Evolutionary conservation across 1,140 invertebrate genomes (phyloP).

Genomic region (Zaprionus capensis): DNA sequence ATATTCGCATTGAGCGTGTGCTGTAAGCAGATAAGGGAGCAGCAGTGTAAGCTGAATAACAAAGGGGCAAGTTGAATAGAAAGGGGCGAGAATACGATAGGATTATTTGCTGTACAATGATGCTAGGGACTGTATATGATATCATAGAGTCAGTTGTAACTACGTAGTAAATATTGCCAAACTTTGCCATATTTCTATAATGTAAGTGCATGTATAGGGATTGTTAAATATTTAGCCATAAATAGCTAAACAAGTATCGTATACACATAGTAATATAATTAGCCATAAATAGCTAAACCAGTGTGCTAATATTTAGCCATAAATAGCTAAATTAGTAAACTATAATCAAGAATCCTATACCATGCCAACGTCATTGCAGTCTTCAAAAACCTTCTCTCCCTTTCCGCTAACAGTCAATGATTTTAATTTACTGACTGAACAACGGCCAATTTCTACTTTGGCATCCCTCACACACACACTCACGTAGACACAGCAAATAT

Average conservation of each 20-base stretch:
- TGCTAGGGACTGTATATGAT: too few relatives aligned
- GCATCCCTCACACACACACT: neutral
- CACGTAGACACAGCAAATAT: slow-evolving; percentile 25
- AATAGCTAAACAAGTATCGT: neutral
- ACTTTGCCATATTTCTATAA: too few relatives aligned
- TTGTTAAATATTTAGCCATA: neutral
- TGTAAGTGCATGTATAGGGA: too few relatives aligned
- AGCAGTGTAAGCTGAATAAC: neutral
- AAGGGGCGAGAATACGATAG: too few relatives aligned
- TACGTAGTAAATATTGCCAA: too few relatives aligned
- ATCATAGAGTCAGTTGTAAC: too few relatives aligned
- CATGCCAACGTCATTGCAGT: neutral
- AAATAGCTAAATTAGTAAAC: too few relatives aligned
- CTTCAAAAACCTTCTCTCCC: too few relatives aligned
- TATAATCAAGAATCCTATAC: neutral
- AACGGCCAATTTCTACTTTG: slow-evolving; percentile 19
- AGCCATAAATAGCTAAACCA: neutral
- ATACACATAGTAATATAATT: neutral
- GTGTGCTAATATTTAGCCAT: too few relatives aligned
- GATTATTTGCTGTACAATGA: too few relatives aligned
- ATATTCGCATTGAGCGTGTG: neutral
- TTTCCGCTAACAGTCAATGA: too few relatives aligned
- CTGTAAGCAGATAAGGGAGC: neutral
- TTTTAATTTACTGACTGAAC: slow-evolving; percentile 13
- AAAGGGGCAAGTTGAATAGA: too few relatives aligned